A percentile compares a stretch with the other conserved stretches of the same genome.
These are phyloP conservation scores for Pseudococcus longispinus DNA, from an alignment of 2,888 invertebrate species.

Conservation along the genomic window DNA sequence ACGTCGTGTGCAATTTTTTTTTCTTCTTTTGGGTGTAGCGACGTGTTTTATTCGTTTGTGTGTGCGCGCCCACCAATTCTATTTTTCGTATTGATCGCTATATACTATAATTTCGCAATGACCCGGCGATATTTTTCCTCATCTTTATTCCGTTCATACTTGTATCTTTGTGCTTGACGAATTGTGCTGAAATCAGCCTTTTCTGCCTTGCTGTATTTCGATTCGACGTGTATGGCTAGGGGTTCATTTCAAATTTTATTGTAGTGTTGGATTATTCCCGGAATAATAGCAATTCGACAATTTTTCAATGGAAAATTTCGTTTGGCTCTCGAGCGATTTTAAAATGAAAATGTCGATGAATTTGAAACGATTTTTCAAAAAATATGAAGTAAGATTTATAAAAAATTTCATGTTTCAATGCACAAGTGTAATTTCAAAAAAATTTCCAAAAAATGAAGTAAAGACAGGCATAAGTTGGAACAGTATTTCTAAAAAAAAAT, in stretches of 20 bases:
- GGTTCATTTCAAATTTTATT: neutral
- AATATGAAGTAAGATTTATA: no score
- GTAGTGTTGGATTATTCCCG: no score
- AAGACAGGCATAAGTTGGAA: no score
- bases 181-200: neutral
- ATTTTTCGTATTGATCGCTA: slow-evolving; percentile 23
- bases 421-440: no score
- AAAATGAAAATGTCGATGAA: no score
- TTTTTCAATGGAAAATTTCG: no score
- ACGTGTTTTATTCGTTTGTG: neutral
- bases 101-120: slow-evolving; percentile 2
- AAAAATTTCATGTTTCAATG: no score
- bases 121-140: neutral
- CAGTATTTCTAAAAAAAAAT: no score
- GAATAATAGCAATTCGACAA: no score
- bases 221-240: neutral
- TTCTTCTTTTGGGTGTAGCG: neutral
- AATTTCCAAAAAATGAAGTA: no score
- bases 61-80: neutral
- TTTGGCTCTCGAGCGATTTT: no score
- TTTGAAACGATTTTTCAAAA: no score
- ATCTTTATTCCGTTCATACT: neutral
- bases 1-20: slow-evolving; percentile 7
- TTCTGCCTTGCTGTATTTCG: neutral
- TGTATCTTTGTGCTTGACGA: neutral